A percentile compares a stretch with the other conserved stretches of the same genome.
Evolutionary conservation across 1,140 invertebrate species (phyloP).

Genomic region (Trichonephila clavipes): DNA sequence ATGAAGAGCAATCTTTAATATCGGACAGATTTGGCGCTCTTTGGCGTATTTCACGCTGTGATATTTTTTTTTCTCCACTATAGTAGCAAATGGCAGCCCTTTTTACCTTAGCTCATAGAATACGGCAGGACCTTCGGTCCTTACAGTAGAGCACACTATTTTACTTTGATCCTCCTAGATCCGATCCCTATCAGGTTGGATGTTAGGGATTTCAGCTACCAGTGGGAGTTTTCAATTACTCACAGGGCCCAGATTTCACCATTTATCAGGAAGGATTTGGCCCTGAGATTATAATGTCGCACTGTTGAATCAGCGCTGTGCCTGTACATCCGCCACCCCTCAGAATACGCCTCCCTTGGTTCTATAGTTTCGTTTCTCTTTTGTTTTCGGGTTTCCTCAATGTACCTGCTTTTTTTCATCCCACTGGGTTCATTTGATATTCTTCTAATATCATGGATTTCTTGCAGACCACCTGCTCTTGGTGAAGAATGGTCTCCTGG

Average conservation of each 20-base stretch:
- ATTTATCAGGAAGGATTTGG: constrained; percentile 76
- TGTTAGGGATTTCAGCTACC: constrained; percentile 76
- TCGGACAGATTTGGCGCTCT: constrained; percentile 44
- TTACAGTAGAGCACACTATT: constrained; percentile 66
- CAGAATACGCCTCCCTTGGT: constrained; percentile 19
- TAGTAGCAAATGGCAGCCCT: constrained; percentile 61
- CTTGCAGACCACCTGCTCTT: constrained; percentile 61
- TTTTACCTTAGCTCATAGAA: constrained; percentile 55
- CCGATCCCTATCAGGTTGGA: constrained; percentile 76
- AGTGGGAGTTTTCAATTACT: constrained; percentile 77
- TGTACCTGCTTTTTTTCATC: constrained; percentile 55
- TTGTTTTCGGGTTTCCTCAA: constrained; percentile 27
- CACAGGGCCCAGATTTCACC: constrained; percentile 74
- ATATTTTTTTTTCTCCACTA: constrained; percentile 16
- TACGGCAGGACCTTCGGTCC: constrained; percentile 57
- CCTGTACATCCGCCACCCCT: constrained; percentile 10
- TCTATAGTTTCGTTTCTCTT: constrained; percentile 28
- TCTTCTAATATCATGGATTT: constrained; percentile 70
- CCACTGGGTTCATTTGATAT: constrained; percentile 67
- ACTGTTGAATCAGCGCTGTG: constrained; percentile 73
- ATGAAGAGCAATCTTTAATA: neutral
- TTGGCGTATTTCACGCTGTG: constrained; percentile 50
- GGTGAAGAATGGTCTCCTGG: constrained; percentile 50
- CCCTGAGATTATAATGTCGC: constrained; percentile 76
- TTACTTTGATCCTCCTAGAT: constrained; percentile 76